Evolutionary conservation across 2,113 vertebrate genomes (phyloP), one percentile per base, ranked within the genome.

Genomic region (Chiloscyllium plagiosum): DNA sequence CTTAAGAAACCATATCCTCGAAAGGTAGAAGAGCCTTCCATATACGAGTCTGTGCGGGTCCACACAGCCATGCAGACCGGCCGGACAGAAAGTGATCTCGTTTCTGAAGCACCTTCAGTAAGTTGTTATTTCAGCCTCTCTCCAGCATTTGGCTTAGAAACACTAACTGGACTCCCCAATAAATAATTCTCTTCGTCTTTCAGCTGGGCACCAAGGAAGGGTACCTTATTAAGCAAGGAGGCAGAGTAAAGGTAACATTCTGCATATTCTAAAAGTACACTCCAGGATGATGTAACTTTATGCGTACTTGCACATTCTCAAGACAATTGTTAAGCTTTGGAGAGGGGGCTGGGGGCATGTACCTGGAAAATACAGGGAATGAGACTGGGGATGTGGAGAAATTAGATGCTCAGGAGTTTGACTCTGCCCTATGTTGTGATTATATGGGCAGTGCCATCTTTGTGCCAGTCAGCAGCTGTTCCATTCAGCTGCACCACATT

Each of bases 141-240:
- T 33, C 56, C 61, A 37, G 24, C 6, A 10, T 37, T 61, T 65
- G 26, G 13, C 29, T 19, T n/a, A 37, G 26, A 65, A 89, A 87
- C 22, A 7, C 47, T 3, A 52, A 24, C 37, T 52, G 85, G 47
- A 90, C 61, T 61, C 8, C 8, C 2, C 47, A 22, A 10, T 50
- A 70, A 69, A 70, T 3, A 22, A 66, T 86, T 95, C 12, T 85
- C 94, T 96, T 13, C 97, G 96, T 96, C 56, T 96, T 97, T 97
- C 98, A 99, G 99, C 97, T 99, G 52, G 99, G 98, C 12, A 99
- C 99, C 5, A 99, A 99, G 96, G 99, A 99, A 97, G 99, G 99
- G 2, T 99, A 98, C 96, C 98, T 99, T 96, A 97, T 98, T 97
- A 99, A 99, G 97, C 98, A 99, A 97, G 99, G 99, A 26, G 98